Conservation (phyloP, 1,140 invertebrate genomes). For the Holcopasites calliopsidis region DNA sequence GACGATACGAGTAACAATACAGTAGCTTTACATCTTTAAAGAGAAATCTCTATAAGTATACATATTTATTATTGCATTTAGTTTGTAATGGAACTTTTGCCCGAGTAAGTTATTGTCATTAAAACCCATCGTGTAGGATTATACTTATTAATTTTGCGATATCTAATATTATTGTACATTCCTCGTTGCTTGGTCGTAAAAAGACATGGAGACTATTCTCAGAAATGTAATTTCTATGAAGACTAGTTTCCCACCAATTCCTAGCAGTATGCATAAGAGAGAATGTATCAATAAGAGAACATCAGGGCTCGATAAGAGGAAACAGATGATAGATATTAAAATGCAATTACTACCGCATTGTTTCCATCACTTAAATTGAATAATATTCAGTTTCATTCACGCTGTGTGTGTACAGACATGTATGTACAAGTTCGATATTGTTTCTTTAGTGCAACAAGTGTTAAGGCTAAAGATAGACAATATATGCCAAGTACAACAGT, state of each 20-base stretch:
- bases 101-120: constrained; percentile 47
- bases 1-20: constrained; percentile 70
- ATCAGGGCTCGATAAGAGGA: neutral
- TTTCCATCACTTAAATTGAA: too few species aligned
- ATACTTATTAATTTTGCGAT: constrained; percentile 18
- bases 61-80: constrained; percentile 62
- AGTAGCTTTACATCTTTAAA: neutral
- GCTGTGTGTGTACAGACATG: neutral
- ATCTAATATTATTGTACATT: constrained; percentile 49
- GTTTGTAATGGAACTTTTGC: constrained; percentile 19
- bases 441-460: neutral
- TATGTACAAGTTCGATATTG: neutral
- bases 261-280: neutral
- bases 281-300: neutral
- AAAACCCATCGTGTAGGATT: neutral
- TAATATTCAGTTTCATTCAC: neutral
- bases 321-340: constrained; percentile 6
- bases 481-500: constrained; percentile 26
- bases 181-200: constrained; percentile 26
- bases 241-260: neutral
- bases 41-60: constrained; percentile 10
- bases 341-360: neutral
- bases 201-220: constrained; percentile 1
- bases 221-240: neutral
- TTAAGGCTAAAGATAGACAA: neutral